Conservation (phyloP, 2,113 vertebrate genomes). For the Echinops telfairi region DNA sequence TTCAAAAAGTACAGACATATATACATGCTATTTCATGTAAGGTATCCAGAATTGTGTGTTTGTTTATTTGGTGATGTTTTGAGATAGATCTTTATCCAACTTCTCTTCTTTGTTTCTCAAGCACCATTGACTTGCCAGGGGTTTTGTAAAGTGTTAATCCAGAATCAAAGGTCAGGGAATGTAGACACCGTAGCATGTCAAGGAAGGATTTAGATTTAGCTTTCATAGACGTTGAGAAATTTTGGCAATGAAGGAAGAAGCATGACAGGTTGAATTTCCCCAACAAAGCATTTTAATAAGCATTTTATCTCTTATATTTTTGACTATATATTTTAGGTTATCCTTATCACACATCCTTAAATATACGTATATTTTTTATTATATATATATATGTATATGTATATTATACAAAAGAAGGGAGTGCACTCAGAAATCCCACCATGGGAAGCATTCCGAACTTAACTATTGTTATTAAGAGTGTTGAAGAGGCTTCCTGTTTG, state of each 20-base stretch:
- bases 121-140: constrained; percentile 43
- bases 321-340: constrained; percentile 4
- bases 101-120: constrained; percentile 28
- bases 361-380: too few relatives aligned
- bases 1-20: not conserved
- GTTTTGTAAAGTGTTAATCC: constrained; percentile 43
- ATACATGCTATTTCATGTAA: not conserved
- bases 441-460: not conserved
- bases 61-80: constrained; percentile 27
- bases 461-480: not conserved
- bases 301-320: not conserved
- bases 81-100: constrained; percentile 3
- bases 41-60: not conserved
- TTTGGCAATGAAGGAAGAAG: not conserved
- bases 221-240: constrained; percentile 37
- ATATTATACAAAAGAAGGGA: not conserved
- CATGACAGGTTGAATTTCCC: not conserved
- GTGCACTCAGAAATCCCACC: not conserved
- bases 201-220: constrained; percentile 23
- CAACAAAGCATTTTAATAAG: constrained; percentile 11
- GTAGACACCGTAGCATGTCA: constrained; percentile 25
- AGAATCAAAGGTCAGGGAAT: constrained; percentile 66
- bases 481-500: not conserved
- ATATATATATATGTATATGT: too few relatives aligned
- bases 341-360: too few relatives aligned